Conservation (phyloP, 2,888 invertebrate genomes). For the Galeopsomyia nigrocyanea region DNA sequence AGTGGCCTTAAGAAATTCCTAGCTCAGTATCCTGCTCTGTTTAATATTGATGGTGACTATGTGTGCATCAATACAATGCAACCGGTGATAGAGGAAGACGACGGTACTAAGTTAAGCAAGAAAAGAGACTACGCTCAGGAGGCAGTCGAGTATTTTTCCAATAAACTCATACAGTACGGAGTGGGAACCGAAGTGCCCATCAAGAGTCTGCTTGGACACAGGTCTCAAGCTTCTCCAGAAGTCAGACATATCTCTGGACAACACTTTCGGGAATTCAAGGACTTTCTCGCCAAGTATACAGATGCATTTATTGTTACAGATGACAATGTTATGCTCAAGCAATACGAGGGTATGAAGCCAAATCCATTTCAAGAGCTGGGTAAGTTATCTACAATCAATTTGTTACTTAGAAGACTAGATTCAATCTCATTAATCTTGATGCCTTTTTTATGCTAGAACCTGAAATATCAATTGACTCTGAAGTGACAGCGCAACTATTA, state of each 20-base stretch:
- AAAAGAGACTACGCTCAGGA: slow-evolving; percentile 94
- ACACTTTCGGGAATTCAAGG: slow-evolving; percentile 93
- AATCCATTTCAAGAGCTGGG: slow-evolving; percentile 76
- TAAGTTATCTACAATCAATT: slow-evolving; percentile 9
- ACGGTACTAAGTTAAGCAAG: slow-evolving; percentile 71
- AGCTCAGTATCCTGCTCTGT: slow-evolving; percentile 95
- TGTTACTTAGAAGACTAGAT: neutral
- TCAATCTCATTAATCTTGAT: neutral
- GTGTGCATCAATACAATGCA: slow-evolving; percentile 88
- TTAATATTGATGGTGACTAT: slow-evolving; percentile 94
- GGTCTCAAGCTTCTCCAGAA: slow-evolving; percentile 96
- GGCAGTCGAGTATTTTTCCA: slow-evolving; percentile 97
- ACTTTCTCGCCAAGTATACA: slow-evolving; percentile 87
- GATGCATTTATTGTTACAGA: slow-evolving; percentile 86
- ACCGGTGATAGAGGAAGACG: slow-evolving; percentile 74
- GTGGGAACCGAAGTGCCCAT: slow-evolving; percentile 97
- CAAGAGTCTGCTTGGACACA: slow-evolving; percentile 94
- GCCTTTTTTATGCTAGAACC: slow-evolving; percentile 65
- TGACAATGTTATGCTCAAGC: slow-evolving; percentile 85
- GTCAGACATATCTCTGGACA: slow-evolving; percentile 96
- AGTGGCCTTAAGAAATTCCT: slow-evolving; percentile 97
- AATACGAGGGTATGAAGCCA: slow-evolving; percentile 78
- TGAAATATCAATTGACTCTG: slow-evolving; percentile 82
- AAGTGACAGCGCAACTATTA: slow-evolving; percentile 84
- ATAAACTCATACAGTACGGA: slow-evolving; percentile 95